A percentile compares a stretch with the other conserved stretches of the same genome.
Conservation (phyloP, 2,113 vertebrate species). For the Kryptolebias marmoratus region DNA sequence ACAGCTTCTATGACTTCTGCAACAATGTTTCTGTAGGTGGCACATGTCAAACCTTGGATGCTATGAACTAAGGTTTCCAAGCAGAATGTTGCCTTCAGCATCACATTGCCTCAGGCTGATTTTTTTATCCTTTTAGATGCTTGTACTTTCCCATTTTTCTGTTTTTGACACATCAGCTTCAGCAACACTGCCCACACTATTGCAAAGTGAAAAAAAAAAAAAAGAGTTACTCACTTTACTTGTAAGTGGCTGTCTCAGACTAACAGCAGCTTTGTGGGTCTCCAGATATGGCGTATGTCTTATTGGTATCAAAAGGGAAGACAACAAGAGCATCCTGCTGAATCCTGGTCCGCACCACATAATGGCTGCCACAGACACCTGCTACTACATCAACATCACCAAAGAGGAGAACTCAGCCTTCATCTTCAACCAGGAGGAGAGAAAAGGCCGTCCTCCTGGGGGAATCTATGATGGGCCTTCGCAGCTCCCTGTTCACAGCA, state of each 20-base stretch:
- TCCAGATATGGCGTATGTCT: conserved; percentile 93
- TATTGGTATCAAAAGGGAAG: conserved; percentile 93
- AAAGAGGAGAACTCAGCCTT: conserved; percentile 98
- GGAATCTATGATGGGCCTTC: conserved; percentile 84
- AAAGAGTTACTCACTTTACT: not conserved
- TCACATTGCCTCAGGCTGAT: not conserved
- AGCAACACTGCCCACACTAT: not conserved
- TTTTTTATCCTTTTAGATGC: not conserved
- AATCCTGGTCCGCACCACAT: conserved; percentile 94
- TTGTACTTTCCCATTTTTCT: not conserved
- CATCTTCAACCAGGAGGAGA: conserved; percentile 88
- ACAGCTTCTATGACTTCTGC: not conserved
- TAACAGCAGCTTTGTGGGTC: conserved; percentile 12
- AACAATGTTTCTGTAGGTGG: not conserved
- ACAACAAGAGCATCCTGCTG: conserved; percentile 96
- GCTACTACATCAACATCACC: conserved; percentile 97
- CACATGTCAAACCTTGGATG: not conserved
- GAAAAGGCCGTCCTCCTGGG: conserved; percentile 69
- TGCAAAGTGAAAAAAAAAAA: too few relatives aligned
- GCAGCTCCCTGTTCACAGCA: conserved; percentile 92
- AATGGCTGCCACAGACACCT: conserved; percentile 90
- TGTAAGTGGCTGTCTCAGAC: not conserved
- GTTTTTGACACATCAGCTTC: not conserved
- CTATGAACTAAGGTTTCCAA: not conserved
- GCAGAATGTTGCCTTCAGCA: not conserved